Percentiles rank a stretch among this genome's conserved stretches.
These are phyloP conservation scores for Trichosurus vulpecula DNA, from an alignment of 2,797 vertebrate species.

Conservation along the genomic window DNA sequence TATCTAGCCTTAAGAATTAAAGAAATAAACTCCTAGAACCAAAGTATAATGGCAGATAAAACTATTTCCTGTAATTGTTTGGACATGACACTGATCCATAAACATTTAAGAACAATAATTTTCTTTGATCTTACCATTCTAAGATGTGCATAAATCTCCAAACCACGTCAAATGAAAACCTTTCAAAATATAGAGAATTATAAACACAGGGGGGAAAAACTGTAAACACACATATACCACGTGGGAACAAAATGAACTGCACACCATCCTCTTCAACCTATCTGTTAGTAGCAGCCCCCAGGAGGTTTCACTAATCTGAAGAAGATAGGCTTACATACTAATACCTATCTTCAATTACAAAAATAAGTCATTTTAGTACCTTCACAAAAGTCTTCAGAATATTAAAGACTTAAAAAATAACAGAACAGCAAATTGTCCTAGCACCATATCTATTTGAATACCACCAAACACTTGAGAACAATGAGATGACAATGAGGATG, in stretches of 20 bases:
- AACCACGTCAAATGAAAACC: background rate
- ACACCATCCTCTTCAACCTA: background rate
- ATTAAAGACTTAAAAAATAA: background rate
- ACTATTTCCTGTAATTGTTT: background rate
- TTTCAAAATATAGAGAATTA: background rate
- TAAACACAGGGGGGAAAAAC: background rate
- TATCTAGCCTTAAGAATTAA: background rate
- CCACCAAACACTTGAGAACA: background rate
- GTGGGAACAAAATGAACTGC: background rate
- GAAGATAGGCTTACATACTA: background rate
- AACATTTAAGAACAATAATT: background rate
- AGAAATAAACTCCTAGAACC: background rate
- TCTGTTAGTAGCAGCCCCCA: background rate
- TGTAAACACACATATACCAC: background rate
- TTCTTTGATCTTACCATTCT: background rate
- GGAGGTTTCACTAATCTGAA: background rate
- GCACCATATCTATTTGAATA: background rate
- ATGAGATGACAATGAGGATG: background rate
- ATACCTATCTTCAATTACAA: background rate
- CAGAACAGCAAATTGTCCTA: background rate
- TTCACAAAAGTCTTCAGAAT: background rate
- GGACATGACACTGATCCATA: background rate
- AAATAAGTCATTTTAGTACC: background rate
- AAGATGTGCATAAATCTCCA: background rate
- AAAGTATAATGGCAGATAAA: background rate